Evolutionary conservation across 2,113 vertebrate species (phyloP), one percentile per base, ranked within the genome.

Genomic region (Eurypyga helias): DNA sequence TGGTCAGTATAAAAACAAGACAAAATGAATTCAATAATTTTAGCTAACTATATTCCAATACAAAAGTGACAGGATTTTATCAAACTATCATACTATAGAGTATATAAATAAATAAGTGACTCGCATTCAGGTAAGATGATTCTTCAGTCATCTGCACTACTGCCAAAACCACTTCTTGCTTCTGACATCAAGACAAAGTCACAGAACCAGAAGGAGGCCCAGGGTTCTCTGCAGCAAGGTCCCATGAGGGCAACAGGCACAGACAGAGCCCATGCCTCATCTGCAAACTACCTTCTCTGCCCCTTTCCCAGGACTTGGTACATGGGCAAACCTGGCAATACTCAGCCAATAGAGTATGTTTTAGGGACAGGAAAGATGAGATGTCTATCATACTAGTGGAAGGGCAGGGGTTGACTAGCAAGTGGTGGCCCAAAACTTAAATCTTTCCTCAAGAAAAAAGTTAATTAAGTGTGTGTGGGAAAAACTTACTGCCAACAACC

Each of bases 231-330:
- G 41, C 77, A 73, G 13, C 45, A 41, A 46, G 41, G 25, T 36
- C 41, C 36, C 60, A 11, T 4, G 5, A 64, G 81, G 36, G 10
- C 28, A 52, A 43, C 15, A 31, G 28, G 5, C 33, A 3, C 10
- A 36, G 51, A 21, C 2, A 43, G 26, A 43, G 23, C 7, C 41
- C 10, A 6, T 18, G 15, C 14, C 54, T 69, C 77, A 52, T 55
- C 51, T 36, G 28, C 33, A 51, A 17, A 28, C 9, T 21, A 24
- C 3, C 20, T 34, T 9, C 0, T 0, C 25, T 34, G 31, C 13
- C 41, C 34, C 29, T 46, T 20, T 78, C 49, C 3, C 34, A 17
- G 25, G 28, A 17, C 24, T 57, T n/a, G 46, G 36, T 31, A 61
- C n/a, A 11, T 0, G 5, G 34, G 57, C 33, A 90, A 48, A 67